These are phyloP conservation scores for Diadromus collaris DNA, from an alignment of 2,888 invertebrate species.

Conservation along the genomic window DNA sequence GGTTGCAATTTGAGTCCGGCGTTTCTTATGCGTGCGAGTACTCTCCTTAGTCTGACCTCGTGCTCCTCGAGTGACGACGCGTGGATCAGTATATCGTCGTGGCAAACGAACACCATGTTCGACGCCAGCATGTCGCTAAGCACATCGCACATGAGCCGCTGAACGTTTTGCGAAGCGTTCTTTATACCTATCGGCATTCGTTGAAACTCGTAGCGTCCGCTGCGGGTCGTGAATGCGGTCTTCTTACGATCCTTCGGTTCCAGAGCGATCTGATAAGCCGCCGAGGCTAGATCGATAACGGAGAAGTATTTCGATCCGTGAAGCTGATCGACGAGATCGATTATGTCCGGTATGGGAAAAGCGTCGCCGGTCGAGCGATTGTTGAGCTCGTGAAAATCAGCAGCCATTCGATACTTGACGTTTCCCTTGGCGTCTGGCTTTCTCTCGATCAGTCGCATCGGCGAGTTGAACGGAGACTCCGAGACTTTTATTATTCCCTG, in stretches of 20 bases:
- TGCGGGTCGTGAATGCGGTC: slow-evolving; percentile 46
- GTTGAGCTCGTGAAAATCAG: slow-evolving; percentile 30
- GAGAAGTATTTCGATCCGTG: slow-evolving; percentile 44
- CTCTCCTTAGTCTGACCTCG: slow-evolving; percentile 32
- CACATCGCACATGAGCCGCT: slow-evolving; percentile 44
- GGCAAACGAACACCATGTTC: slow-evolving; percentile 29
- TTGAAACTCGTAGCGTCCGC: slow-evolving; percentile 51
- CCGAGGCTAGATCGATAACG: slow-evolving; percentile 54
- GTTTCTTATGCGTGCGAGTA: slow-evolving; percentile 27
- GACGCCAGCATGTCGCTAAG: slow-evolving; percentile 18
- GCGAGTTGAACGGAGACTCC: slow-evolving; percentile 35
- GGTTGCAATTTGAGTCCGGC: slow-evolving; percentile 39
- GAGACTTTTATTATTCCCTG: slow-evolving; percentile 41
- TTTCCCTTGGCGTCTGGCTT: slow-evolving; percentile 29
- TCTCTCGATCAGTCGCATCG: slow-evolving; percentile 20
- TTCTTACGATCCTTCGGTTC: slow-evolving; percentile 29
- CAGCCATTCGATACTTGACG: background rate
- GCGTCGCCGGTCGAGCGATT: slow-evolving; percentile 15
- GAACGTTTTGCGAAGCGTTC: slow-evolving; percentile 32
- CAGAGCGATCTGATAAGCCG: slow-evolving; percentile 45
- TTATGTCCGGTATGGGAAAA: slow-evolving; percentile 35
- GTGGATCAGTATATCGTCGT: slow-evolving; percentile 53
- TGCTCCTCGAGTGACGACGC: slow-evolving; percentile 40
- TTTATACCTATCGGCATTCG: slow-evolving; percentile 46
- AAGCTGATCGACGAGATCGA: slow-evolving; percentile 41